Conservation (phyloP, 1,140 invertebrate genomes). For the Drosophila ironensis region DNA sequence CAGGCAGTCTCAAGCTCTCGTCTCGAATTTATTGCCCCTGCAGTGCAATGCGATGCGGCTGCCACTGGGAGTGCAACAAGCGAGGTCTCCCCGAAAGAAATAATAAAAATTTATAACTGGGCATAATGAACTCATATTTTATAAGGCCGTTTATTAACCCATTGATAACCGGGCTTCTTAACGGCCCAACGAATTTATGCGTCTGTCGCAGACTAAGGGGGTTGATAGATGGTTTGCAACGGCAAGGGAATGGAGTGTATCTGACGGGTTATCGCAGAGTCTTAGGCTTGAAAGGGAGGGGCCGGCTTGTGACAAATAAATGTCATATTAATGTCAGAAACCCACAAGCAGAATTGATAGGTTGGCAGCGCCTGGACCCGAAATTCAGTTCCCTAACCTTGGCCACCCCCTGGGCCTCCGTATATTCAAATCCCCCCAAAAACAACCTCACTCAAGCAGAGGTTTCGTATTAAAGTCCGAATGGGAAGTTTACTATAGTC, state of each 20-base stretch:
- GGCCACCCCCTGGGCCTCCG: not conserved
- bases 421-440: conserved; percentile 57
- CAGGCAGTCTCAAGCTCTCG: conserved; percentile 42
- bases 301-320: conserved; percentile 69
- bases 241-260: conserved; percentile 10
- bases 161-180: conserved; percentile 65
- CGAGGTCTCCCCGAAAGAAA: conserved; percentile 7
- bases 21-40: conserved; percentile 73
- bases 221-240: conserved; percentile 4
- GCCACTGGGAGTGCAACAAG: conserved; percentile 68
- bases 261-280: conserved; percentile 46
- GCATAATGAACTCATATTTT: conserved; percentile 79
- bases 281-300: conserved; percentile 46
- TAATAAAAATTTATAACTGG: conserved; percentile 67
- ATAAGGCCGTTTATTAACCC: conserved; percentile 77
- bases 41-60: conserved; percentile 54
- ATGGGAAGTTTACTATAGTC: too few relatives aligned
- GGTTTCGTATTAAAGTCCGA: not conserved
- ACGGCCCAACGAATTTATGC: conserved; percentile 61
- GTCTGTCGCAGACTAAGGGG: conserved; percentile 39
- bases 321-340: conserved; percentile 77
- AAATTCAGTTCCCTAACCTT: not conserved
- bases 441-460: not conserved
- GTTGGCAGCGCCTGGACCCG: conserved; percentile 23
- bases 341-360: conserved; percentile 66